Percentiles rank a stretch among this genome's conserved stretches.
phyloP scores from a whole-genome alignment of 2,113 vertebrate genomes.

The Rhinopomastus cyanomelas region DNA sequence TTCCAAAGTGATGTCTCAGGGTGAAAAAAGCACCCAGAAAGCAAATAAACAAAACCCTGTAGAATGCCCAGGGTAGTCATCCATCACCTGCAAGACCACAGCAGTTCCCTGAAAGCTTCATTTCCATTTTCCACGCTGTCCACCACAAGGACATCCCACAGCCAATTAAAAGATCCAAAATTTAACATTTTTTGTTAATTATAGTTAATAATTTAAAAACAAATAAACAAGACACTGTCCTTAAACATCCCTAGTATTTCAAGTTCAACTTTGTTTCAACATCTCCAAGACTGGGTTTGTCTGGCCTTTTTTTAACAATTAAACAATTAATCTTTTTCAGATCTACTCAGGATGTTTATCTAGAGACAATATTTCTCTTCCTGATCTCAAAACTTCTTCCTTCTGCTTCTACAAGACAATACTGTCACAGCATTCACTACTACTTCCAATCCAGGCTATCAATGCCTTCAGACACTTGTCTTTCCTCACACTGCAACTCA shows the following conservation, averaged over 20 bases:
- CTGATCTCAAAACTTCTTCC: conserved; percentile 5
- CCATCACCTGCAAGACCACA: neutral
- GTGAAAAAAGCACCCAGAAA: neutral
- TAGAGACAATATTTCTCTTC: neutral
- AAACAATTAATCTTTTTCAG: conserved; percentile 13
- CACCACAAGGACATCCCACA: neutral
- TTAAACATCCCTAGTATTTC: conserved; percentile 17
- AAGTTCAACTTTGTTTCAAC: neutral
- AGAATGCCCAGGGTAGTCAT: neutral
- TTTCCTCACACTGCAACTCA: neutral
- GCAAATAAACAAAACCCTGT: neutral
- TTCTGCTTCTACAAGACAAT: neutral
- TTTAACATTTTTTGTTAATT: neutral
- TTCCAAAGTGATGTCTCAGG: neutral
- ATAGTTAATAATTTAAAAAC: neutral
- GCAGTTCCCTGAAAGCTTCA: neutral
- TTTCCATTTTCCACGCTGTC: neutral
- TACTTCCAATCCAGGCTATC: neutral
- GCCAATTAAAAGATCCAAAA: neutral
- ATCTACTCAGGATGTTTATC: neutral
- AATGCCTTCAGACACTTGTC: rapidly evolving
- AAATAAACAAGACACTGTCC: neutral
- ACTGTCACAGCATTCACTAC: rapidly evolving
- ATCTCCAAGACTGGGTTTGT: neutral
- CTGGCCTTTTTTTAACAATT: neutral